Evolutionary conservation across 2,797 vertebrate species (phyloP).

Genomic region (Malurus leucopterus): DNA sequence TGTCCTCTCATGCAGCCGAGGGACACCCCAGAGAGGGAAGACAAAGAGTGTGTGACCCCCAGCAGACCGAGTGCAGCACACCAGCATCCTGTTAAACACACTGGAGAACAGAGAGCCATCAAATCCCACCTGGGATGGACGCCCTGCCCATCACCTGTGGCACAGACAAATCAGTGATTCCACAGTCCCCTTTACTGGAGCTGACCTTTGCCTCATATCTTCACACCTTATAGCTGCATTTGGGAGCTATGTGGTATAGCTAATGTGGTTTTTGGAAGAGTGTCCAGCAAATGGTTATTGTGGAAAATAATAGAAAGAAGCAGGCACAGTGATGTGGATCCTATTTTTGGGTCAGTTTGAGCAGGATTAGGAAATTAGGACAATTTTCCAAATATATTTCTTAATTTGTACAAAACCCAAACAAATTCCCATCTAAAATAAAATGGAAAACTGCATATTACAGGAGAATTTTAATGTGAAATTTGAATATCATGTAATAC

Average conservation of each 20-base stretch:
- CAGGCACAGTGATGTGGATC: not conserved
- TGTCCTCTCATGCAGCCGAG: not conserved
- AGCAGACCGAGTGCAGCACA: accelerated
- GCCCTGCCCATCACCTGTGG: accelerated
- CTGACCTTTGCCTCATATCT: not conserved
- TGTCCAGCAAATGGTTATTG: not conserved
- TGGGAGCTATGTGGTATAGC: not conserved
- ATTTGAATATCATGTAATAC: not conserved
- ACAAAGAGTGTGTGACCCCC: not conserved
- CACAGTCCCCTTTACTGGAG: not conserved
- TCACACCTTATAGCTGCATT: accelerated
- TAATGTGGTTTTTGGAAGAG: not conserved
- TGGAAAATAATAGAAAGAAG: no score
- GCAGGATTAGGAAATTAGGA: not conserved
- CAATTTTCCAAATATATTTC: not conserved
- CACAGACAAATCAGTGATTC: not conserved
- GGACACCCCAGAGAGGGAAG: not conserved
- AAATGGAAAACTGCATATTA: not conserved
- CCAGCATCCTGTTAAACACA: not conserved
- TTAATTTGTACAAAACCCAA: not conserved
- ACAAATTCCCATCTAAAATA: not conserved
- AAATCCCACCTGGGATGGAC: not conserved
- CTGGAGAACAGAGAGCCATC: not conserved
- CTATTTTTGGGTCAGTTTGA: not conserved
- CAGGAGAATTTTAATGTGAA: not conserved